Conservation (phyloP, 2,797 vertebrate genomes). For the Echiichthys vipera region DNA sequence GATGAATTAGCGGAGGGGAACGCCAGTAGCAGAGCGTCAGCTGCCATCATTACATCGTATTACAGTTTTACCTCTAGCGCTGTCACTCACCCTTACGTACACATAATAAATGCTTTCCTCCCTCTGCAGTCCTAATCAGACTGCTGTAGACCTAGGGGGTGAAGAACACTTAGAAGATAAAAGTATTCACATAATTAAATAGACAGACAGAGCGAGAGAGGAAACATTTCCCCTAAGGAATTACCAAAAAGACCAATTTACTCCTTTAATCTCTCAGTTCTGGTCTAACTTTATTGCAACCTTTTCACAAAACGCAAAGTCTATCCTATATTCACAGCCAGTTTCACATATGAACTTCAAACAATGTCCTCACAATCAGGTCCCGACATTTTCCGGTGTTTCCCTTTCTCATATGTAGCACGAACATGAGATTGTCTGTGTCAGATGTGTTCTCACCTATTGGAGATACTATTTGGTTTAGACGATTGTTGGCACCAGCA, state of each 20-base stretch:
- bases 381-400: too few relatives aligned
- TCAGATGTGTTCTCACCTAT: too few relatives aligned
- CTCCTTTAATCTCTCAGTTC: constrained; percentile 9
- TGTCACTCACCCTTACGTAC: constrained; percentile 33
- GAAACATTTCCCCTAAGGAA: constrained; percentile 20
- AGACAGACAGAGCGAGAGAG: background rate
- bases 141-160: constrained; percentile 25
- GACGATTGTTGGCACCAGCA: too few relatives aligned
- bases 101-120: constrained; percentile 17
- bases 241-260: constrained; percentile 23
- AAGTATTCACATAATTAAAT: constrained; percentile 40
- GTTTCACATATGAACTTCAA: too few relatives aligned
- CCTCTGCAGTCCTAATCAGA: constrained; percentile 35
- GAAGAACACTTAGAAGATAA: constrained; percentile 4
- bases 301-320: too few relatives aligned
- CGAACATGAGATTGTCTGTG: too few relatives aligned
- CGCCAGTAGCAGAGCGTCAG: constrained; percentile 7
- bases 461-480: too few relatives aligned
- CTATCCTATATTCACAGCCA: too few relatives aligned
- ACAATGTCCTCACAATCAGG: too few relatives aligned
- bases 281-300: background rate
- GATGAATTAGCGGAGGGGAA: constrained; percentile 23
- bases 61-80: constrained; percentile 31
- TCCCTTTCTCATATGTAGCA: too few relatives aligned
- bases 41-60: constrained; percentile 22